Evolutionary conservation across 2,113 vertebrate species (phyloP).

Genomic region (Alectura lathami): DNA sequence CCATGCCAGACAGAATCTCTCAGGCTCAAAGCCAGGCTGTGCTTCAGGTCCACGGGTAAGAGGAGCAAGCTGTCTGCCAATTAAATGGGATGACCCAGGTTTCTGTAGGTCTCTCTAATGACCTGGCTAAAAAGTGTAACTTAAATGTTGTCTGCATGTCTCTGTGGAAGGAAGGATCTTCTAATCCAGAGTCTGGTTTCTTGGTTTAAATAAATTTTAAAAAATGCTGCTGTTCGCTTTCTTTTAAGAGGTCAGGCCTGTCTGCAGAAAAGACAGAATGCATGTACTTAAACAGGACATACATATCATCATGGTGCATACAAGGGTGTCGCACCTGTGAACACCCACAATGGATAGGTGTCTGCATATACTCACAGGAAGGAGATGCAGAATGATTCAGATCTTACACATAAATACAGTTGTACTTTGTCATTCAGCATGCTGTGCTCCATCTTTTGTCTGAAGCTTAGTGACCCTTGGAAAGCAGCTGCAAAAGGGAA

Average conservation of each 20-base stretch:
- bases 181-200: not conserved
- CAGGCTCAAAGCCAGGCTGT: not conserved
- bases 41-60: accelerated
- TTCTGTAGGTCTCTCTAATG: not conserved
- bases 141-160: not conserved
- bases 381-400: not conserved
- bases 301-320: accelerated
- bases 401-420: not conserved
- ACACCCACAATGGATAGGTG: not conserved
- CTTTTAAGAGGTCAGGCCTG: not conserved
- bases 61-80: not conserved
- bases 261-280: not conserved
- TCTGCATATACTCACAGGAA: not conserved
- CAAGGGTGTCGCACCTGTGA: not conserved
- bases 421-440: not conserved
- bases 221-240: not conserved
- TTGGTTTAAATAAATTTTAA: not conserved
- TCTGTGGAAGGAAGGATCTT: not conserved
- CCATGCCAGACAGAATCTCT: not conserved
- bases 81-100: not conserved
- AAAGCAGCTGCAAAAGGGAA: not conserved
- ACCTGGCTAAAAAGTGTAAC: not conserved
- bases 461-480: not conserved
- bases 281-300: not conserved
- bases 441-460: not conserved